Conservation (phyloP, 2,113 vertebrate species). For the Casuarius casuarius region DNA sequence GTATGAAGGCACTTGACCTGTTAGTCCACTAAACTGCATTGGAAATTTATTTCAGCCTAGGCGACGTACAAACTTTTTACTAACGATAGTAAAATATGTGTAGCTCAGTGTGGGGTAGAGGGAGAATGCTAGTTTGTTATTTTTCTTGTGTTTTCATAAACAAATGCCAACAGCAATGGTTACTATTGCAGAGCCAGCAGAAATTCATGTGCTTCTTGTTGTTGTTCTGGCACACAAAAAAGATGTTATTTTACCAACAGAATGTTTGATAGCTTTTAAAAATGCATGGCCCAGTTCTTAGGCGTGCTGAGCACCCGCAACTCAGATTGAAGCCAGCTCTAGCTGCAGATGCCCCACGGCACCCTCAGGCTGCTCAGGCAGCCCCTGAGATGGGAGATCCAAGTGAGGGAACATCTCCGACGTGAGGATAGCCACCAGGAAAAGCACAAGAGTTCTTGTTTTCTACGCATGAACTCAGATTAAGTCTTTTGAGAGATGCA, state of each 20-base stretch:
- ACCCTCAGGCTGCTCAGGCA: not conserved
- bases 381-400: not conserved
- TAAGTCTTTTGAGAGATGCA: not conserved
- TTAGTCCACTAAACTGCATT: not conserved
- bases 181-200: constrained; percentile 41
- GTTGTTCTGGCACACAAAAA: not conserved
- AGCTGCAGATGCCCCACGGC: not conserved
- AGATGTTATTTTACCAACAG: constrained; percentile 19
- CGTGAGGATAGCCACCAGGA: not conserved
- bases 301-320: not conserved
- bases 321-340: not conserved
- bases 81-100: not conserved
- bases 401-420: not conserved
- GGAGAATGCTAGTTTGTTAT: not conserved
- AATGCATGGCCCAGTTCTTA: not conserved
- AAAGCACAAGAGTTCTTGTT: not conserved
- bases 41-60: not conserved
- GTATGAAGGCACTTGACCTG: not conserved
- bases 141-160: constrained; percentile 38
- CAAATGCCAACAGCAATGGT: not conserved
- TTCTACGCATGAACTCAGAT: not conserved
- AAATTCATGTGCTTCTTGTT: constrained; percentile 4
- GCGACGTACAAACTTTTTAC: not conserved
- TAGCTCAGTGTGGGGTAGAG: not conserved
- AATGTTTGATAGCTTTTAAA: constrained; percentile 36